These are phyloP conservation scores for Enoplosus armatus DNA, from an alignment of 2,797 vertebrate species.

Conservation along the genomic window DNA sequence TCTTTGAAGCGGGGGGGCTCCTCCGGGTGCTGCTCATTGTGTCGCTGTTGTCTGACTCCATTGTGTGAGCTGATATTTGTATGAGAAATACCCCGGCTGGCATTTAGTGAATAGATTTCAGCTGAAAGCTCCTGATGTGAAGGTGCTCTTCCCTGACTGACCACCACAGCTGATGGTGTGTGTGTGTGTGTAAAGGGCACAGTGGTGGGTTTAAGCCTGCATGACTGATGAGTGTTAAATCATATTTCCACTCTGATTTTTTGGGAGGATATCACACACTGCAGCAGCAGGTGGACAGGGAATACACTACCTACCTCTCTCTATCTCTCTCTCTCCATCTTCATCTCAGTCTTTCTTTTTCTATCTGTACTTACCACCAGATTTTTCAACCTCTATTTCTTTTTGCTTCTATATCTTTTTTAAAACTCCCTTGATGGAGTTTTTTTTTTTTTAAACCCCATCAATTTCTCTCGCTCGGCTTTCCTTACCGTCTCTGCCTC, in stretches of 20 bases:
- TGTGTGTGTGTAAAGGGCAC: slow-evolving; percentile 52
- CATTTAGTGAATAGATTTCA: slow-evolving; percentile 64
- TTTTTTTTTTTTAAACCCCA: too few species aligned
- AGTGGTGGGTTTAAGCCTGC: slow-evolving; percentile 52
- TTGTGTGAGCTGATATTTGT: slow-evolving; percentile 55
- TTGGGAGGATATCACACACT: slow-evolving; percentile 17
- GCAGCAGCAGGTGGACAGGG: slow-evolving; percentile 50
- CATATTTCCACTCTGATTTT: slow-evolving; percentile 50
- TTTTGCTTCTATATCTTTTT: neutral
- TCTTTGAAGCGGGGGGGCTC: slow-evolving; percentile 18
- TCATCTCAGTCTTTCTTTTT: neutral
- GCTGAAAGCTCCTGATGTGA: slow-evolving; percentile 59
- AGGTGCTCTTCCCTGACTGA: slow-evolving; percentile 61
- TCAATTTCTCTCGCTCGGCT: neutral
- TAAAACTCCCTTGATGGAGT: neutral
- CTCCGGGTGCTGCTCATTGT: slow-evolving; percentile 56
- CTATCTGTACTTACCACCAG: neutral
- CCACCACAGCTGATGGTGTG: neutral
- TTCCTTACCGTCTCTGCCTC: neutral
- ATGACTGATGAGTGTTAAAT: slow-evolving; percentile 66
- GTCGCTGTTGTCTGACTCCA: slow-evolving; percentile 44
- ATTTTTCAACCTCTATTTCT: neutral
- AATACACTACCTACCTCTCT: neutral
- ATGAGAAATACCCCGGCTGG: slow-evolving; percentile 49
- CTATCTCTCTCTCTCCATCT: neutral